Evolutionary conservation across 2,113 vertebrate genomes (phyloP), one percentile per base, ranked within the genome.

Genomic region (Pelodiscus sinensis): DNA sequence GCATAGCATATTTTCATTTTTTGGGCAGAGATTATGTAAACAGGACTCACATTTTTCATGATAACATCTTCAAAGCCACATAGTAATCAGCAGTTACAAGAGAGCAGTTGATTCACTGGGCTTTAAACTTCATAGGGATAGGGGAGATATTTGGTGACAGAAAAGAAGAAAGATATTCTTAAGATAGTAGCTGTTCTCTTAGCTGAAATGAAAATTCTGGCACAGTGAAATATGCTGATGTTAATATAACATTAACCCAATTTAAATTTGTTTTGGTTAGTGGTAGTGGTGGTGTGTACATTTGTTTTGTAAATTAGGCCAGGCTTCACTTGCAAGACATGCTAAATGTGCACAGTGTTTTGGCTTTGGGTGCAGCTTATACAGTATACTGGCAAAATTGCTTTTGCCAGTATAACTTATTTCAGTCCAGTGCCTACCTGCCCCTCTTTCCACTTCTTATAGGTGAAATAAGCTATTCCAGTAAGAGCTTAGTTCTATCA

Each of bases 121-220:
- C 54, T 52, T 92, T 77, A 88, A 88, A 87, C 27, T 87, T 86
- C 65, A 5, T 15, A 31, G 22, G 83, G 90, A 31, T 90, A 31
- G 38, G 25, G 3, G 4, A 92, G 82, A 84, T 87, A 10, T 82
- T 90, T 85, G 81, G 71, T 94, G 58, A 85, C 56, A 87, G 78
- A 92, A 68, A 92, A 90, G 56, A 35, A 56, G 35, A 50, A 88
- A 87, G 92, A 51, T 55, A 86, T 78, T 27, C 90, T 92, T 78
- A 86, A 51, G 82, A 58, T 86, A 12, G 24, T 24, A 65, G 79
- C 16, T 85, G 68, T 62, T 80, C 0, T 77, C 44, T 3, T 60
- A 55, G 62, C n/a, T 93, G 86, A 82, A 95, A 75, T 71, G 73
- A 91, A 92, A 38, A 15, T 85, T 5, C 62, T 87, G 24, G 62